These are phyloP conservation scores for Drosophila nannoptera DNA, from an alignment of 1,140 invertebrate genomes.

Conservation along the genomic window DNA sequence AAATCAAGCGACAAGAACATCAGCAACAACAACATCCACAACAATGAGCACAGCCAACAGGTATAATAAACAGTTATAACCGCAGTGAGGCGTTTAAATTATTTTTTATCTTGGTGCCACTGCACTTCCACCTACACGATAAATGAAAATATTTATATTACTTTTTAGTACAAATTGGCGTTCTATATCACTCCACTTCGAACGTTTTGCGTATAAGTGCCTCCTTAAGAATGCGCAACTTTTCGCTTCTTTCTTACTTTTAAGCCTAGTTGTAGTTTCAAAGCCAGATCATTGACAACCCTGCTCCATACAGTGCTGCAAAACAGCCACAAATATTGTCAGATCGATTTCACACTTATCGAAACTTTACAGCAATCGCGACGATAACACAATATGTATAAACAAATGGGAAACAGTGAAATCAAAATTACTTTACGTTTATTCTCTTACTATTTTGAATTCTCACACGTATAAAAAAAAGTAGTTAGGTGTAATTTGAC, in stretches of 20 bases:
- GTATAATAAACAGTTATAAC: constrained; percentile 8
- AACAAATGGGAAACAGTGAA: background rate
- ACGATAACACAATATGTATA: background rate
- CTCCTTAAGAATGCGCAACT: background rate
- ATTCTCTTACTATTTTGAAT: constrained; percentile 34
- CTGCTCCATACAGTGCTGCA: background rate
- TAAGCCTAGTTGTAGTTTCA: constrained; percentile 7
- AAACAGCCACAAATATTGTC: background rate
- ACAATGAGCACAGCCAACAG: background rate
- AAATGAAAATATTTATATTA: too few species aligned
- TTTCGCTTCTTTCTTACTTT: constrained; percentile 5
- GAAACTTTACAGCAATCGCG: too few species aligned
- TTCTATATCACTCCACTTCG: background rate
- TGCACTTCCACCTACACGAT: constrained; percentile 2
- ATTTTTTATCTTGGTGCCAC: constrained; percentile 23
- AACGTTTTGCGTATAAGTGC: constrained; percentile 7
- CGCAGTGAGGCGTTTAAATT: constrained; percentile 36
- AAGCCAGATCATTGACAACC: constrained; percentile 28
- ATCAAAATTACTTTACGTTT: constrained; percentile 9
- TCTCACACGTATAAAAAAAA: constrained; percentile 42
- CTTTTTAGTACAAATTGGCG: too few species aligned
- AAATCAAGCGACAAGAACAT: background rate
- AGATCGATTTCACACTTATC: background rate
- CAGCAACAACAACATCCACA: constrained; percentile 2
- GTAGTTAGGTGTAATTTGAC: constrained; percentile 38